Base-by-base conservation (phyloP, 2,888 invertebrate genomes). In the Ariolimax columbianus region DNA sequence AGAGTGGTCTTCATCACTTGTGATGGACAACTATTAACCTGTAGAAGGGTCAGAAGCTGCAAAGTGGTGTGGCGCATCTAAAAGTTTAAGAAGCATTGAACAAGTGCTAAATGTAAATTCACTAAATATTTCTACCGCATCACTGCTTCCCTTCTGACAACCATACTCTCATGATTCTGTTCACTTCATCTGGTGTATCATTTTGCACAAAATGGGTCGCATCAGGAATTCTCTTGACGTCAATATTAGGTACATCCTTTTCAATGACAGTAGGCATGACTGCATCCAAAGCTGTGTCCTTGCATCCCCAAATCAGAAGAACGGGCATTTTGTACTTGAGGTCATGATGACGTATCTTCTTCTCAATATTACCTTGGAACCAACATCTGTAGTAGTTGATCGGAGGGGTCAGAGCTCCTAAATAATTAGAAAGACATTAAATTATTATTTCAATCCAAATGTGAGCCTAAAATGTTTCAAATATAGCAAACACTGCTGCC, bases 291-390 rank as follows among this genome's bases (percentile, higher is more conserved):
- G 86, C 88, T n/a, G 72, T 23, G 72, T 91, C 91, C n/a, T 88
- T 82, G 23, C 84, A 86, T 7, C 91, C 91, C 91, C 91, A 91
- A 7, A 91, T 83, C 7, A 91, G 86, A 68, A 91, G 77, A 0
- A 89, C 88, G 14, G 91, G 91, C 82, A 82, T 82, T n/a, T n/a
- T 59, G 73, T 82, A 82, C 23, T 82, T 55, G 36, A 82, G 36
- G 75, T 82, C 82, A 70, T 70, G 66, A 11, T 33, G 11, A 17
- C 47, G 14, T 3, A 43, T 9, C 19, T 33, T 14, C 3, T 55
- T 23, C 11, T 40, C 63, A 63, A 30, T 30, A 14, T 30, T 43
- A 2, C 38, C 23, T 30, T 26, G 23, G 23, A 87, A 79, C 17
- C 72, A 81, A 19, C 86, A 78, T 33, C 87, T 70, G 33, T 87